A percentile compares a stretch with the other conserved stretches of the same genome.
These are phyloP conservation scores for Odontothrips loti DNA, from an alignment of 2,888 invertebrate species.

Conservation along the genomic window DNA sequence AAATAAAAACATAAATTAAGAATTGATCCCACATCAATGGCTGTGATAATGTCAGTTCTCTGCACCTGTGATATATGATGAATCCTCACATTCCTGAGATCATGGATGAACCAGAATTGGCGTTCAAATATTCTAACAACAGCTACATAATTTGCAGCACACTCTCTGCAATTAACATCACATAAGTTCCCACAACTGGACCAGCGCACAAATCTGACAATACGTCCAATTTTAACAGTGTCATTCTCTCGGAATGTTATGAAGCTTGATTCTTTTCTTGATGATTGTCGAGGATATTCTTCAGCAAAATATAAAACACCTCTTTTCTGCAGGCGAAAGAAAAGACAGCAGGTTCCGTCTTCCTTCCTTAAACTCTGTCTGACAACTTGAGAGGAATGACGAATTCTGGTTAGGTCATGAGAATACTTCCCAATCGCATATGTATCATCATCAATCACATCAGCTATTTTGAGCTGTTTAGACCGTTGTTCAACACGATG, in stretches of 20 bases:
- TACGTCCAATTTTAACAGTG: neutral
- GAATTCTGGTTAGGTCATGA: neutral
- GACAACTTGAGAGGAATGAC: neutral
- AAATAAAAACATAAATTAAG: neutral
- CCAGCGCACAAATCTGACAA: neutral
- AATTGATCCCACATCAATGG: neutral
- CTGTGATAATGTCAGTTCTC: neutral
- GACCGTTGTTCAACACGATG: neutral
- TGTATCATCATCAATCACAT: neutral
- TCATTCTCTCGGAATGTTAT: neutral
- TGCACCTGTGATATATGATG: neutral
- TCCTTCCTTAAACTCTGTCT: neutral
- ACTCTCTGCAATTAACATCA: neutral
- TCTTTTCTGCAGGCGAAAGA: neutral
- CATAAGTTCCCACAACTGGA: neutral
- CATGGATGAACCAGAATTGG: neutral
- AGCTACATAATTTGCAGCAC: neutral
- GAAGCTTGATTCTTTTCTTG: neutral
- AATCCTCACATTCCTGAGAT: neutral
- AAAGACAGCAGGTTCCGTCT: neutral
- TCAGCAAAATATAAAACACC: neutral
- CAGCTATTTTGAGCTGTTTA: neutral
- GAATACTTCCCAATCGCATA: neutral
- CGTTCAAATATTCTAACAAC: neutral
- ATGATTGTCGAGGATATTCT: neutral